phyloP scores from a whole-genome alignment of 2,113 vertebrate species.

The Malurus melanocephalus region DNA sequence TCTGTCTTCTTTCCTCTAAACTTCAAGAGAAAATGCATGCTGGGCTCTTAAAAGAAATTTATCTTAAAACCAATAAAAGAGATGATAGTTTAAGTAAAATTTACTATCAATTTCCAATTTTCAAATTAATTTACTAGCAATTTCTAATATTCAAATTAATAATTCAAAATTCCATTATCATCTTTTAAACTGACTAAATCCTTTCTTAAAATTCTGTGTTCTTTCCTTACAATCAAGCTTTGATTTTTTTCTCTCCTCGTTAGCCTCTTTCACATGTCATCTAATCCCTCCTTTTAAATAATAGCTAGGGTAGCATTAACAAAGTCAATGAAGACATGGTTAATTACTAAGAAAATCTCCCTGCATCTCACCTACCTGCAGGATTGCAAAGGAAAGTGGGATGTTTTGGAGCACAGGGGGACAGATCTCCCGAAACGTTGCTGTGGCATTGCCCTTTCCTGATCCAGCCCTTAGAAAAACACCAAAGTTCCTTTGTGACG shows the following conservation, averaged over 20 bases:
- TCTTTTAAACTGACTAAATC: neutral
- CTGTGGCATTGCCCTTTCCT: neutral
- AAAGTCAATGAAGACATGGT: neutral
- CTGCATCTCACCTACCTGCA: neutral
- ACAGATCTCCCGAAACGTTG: neutral
- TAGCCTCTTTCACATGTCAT: neutral
- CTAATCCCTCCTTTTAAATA: neutral
- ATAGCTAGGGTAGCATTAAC: neutral
- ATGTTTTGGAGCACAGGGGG: neutral
- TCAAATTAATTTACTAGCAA: neutral
- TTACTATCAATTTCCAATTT: neutral
- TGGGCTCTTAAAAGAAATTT: neutral
- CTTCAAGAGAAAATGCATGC: neutral
- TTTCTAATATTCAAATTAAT: neutral
- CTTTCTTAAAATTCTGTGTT: neutral
- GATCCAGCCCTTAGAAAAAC: neutral
- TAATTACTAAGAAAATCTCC: neutral
- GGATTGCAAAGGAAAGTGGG: rapidly evolving
- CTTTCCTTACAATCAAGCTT: neutral
- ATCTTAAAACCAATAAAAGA: neutral
- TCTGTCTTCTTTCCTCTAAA: neutral
- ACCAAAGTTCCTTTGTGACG: rapidly evolving
- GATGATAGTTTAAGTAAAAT: neutral
- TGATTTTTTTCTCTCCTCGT: neutral
- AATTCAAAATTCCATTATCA: neutral